phyloP scores from a whole-genome alignment of 2,888 invertebrate genomes.

The Lochmaea capreae region DNA sequence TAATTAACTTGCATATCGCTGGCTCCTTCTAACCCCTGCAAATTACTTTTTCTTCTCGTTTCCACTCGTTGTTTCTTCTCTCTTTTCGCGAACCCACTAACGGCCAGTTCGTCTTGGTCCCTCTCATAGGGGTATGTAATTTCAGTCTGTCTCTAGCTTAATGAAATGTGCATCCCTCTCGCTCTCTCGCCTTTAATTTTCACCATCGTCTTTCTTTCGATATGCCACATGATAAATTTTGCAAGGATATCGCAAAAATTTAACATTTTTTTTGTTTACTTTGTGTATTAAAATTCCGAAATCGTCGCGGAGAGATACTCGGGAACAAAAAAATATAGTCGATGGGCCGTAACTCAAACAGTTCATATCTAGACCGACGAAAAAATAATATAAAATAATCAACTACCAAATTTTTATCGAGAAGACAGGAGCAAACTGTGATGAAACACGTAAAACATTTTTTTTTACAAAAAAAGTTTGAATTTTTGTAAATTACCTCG shows the following conservation, averaged over 20 bases:
- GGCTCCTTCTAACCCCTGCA: conserved; percentile 64
- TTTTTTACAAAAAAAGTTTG: no score
- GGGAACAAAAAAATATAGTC: neutral
- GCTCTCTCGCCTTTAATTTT: conserved; percentile 58
- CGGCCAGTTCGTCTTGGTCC: conserved; percentile 58
- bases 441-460: no score
- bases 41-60: conserved; percentile 60
- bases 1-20: conserved; percentile 68
- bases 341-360: neutral
- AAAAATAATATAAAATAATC: no score
- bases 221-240: conserved; percentile 62
- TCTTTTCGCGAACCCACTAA: conserved; percentile 53
- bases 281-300: conserved; percentile 50
- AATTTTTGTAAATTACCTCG: no score
- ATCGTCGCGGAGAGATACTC: conserved; percentile 13
- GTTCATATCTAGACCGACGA: no score
- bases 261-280: conserved; percentile 40
- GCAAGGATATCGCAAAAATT: conserved; percentile 51
- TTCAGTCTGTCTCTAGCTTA: conserved; percentile 67
- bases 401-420: no score
- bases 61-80: conserved; percentile 52
- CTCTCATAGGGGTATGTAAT: conserved; percentile 66
- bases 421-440: no score
- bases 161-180: conserved; percentile 65
- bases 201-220: conserved; percentile 53